Percentiles rank a stretch among this genome's conserved stretches.
phyloP scores from a whole-genome alignment of 1,140 invertebrate genomes.

The Leguminivora glycinivorella region DNA sequence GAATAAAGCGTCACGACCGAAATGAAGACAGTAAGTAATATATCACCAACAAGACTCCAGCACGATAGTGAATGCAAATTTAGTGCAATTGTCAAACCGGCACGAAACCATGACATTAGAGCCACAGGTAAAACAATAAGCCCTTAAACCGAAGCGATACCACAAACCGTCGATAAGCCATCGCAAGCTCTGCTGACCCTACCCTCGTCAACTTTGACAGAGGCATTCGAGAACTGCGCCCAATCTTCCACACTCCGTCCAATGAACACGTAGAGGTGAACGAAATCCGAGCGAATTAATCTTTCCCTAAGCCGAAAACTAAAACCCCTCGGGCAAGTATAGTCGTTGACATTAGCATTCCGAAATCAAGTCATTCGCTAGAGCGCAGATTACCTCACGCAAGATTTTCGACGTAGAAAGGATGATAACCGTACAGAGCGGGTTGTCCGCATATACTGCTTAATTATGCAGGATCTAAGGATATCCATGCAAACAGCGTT shows the following conservation, averaged over 20 bases:
- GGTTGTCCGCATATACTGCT: not conserved
- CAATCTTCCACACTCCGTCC: not conserved
- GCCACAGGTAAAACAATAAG: constrained; percentile 27
- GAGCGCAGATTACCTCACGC: not conserved
- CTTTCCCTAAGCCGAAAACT: constrained; percentile 8
- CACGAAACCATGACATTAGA: not conserved
- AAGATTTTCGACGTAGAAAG: too few relatives aligned
- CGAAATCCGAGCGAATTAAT: constrained; percentile 18
- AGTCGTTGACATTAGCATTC: constrained; percentile 8
- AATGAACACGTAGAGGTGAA: constrained; percentile 21
- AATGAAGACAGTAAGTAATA: too few relatives aligned
- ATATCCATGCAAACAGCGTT: not conserved
- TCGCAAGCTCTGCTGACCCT: constrained; percentile 22
- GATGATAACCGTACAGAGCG: too few relatives aligned
- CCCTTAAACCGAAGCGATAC: constrained; percentile 19
- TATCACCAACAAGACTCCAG: not conserved
- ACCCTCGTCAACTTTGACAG: constrained; percentile 28
- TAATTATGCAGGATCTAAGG: not conserved
- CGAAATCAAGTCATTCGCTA: constrained; percentile 5
- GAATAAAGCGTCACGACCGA: too few relatives aligned
- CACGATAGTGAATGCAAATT: not conserved
- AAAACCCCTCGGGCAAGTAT: not conserved
- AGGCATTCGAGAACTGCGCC: constrained; percentile 20
- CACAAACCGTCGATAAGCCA: constrained; percentile 19
- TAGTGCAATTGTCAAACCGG: not conserved